Evolutionary conservation across 1,140 invertebrate genomes (phyloP), one percentile per base, ranked within the genome.

Genomic region (Melanaphis sacchari): DNA sequence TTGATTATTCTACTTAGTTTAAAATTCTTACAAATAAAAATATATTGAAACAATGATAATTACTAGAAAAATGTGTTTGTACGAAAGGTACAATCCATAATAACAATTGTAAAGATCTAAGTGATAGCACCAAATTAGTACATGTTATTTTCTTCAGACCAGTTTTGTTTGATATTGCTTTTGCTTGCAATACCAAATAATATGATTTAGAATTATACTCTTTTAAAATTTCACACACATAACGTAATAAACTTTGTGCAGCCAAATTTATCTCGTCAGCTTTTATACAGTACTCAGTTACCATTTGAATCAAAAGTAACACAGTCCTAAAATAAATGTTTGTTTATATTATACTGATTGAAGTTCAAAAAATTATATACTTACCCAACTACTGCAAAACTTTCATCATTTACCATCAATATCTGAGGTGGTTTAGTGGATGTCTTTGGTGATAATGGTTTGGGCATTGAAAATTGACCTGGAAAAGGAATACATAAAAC

Each of bases 61-160:
- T 94, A 94, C 95, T 95, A 94, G 96, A 96, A 95, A 98, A 97
- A 94, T 97, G 96, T 41, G 95, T 94, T 94, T 96, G 96, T 31
- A 98, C 96, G 94, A 97, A 96, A 15, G 97, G 97, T 94, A 98
- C 96, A 90, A 97, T 95, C 97, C 97, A 98, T 24, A 98, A 95
- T 66, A 99, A 96, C 36, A 98, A 95, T 94, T 98, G 97, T 95
- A 99, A 95, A 95, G 97, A 99, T 94, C 99, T 96, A 21, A 98
- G 98, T 0, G 98, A 98, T 94, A 99, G 95, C 21, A 98, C 99
- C 94, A 99, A 96, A 96, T 99, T 99, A 81, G 97, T 98, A 94
- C 98, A 99, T 1, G 98, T 99, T 89, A 99, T 99, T 84, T 98
- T 99, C 96, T 99, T 99, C 81, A 99, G 95, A 1, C 99, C 99